Evolutionary conservation across 2,113 vertebrate species (phyloP).

Genomic region (Boulengeromyrus knoepffleri): DNA sequence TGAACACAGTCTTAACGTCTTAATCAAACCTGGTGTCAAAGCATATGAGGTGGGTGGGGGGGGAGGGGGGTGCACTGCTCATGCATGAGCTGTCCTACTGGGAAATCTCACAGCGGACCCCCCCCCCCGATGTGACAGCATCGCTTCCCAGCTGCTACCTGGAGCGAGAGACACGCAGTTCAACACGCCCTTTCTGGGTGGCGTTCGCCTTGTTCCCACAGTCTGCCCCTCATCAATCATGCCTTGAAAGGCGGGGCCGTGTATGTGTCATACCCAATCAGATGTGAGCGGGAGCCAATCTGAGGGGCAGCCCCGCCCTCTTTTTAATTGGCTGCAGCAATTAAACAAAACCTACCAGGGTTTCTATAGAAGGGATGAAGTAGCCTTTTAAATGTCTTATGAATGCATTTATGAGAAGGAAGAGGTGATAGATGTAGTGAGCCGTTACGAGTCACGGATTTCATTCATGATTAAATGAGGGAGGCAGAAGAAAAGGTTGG

Average conservation of each 20-base stretch:
- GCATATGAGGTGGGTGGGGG: background rate
- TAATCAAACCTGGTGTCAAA: constrained; percentile 2
- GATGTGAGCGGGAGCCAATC: constrained; percentile 69
- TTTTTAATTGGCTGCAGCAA: constrained; percentile 79
- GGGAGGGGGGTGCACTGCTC: background rate
- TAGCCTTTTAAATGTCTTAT: constrained; percentile 70
- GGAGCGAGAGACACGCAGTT: constrained; percentile 45
- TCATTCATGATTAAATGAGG: constrained; percentile 5
- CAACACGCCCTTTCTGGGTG: constrained; percentile 11
- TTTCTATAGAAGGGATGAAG: constrained; percentile 68
- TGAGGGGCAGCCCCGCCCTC: constrained; percentile 50
- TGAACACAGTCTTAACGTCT: background rate
- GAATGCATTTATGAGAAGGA: constrained; percentile 67
- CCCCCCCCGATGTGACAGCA: constrained; percentile 32
- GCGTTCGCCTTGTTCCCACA: constrained; percentile 59
- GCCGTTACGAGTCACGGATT: background rate
- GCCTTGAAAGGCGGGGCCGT: constrained; percentile 72
- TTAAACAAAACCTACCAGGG: constrained; percentile 69
- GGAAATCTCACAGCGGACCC: background rate
- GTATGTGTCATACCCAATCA: constrained; percentile 83
- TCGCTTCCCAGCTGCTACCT: constrained; percentile 36
- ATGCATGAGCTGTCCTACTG: background rate
- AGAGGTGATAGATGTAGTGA: constrained; percentile 45
- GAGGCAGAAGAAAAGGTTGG: background rate
- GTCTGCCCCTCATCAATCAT: constrained; percentile 79